A percentile compares a stretch with the other conserved stretches of the same genome.
phyloP scores from a whole-genome alignment of 35 echinoderm and acorn worm genomes.

The Amphiura filiformis region DNA sequence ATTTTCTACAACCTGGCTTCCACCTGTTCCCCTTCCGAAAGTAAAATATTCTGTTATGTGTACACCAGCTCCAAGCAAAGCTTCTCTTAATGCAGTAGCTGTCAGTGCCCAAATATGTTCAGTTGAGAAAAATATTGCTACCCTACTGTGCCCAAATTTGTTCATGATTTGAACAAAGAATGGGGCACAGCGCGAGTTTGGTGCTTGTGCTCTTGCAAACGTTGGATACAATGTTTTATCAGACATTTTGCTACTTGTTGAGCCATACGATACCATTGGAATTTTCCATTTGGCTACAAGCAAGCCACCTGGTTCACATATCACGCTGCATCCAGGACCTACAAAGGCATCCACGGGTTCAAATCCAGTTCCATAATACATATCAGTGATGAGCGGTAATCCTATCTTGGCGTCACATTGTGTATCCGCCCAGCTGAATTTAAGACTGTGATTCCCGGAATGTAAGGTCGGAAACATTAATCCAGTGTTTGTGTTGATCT shows the following conservation, averaged over 20 bases:
- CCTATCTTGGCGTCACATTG: constrained; percentile 47
- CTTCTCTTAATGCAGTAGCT: neutral
- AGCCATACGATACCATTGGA: constrained; percentile 78
- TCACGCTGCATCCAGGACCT: constrained; percentile 63
- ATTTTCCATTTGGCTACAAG: constrained; percentile 60
- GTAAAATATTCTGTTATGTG: neutral
- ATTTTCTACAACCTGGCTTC: neutral
- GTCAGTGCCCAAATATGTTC: constrained; percentile 40
- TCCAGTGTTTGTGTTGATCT: constrained; percentile 26
- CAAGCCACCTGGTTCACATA: constrained; percentile 71
- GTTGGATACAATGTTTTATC: constrained; percentile 65
- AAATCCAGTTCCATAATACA: constrained; percentile 38
- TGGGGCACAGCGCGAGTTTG: constrained; percentile 8
- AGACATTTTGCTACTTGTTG: constrained; percentile 44
- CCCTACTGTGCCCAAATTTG: neutral
- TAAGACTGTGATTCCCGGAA: constrained; percentile 36
- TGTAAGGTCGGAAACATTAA: neutral
- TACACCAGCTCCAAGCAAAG: neutral
- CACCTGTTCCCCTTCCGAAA: neutral
- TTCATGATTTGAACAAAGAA: constrained; percentile 32
- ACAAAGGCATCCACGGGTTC: constrained; percentile 52
- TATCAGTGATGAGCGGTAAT: constrained; percentile 25
- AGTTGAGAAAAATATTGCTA: constrained; percentile 38
- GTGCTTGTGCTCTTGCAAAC: constrained; percentile 17
- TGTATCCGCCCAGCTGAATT: constrained; percentile 73